Evolutionary conservation across 2,113 vertebrate species (phyloP).

Genomic region (Geothlypis trichas): DNA sequence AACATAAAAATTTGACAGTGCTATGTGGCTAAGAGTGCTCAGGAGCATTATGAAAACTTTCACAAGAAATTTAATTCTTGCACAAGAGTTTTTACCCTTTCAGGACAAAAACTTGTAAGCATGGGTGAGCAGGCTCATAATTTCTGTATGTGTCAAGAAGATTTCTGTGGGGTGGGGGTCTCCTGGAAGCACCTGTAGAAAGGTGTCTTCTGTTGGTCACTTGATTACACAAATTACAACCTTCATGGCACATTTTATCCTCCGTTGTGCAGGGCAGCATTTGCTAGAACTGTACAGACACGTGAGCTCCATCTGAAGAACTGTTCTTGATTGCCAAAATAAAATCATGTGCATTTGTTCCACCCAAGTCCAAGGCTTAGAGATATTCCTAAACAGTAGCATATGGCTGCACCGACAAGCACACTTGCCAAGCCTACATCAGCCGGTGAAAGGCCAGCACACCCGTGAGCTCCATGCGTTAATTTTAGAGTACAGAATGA

Average conservation of each 20-base stretch:
- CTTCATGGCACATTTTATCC: neutral
- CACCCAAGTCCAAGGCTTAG: constrained; percentile 24
- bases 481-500: neutral
- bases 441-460: neutral
- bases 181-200: neutral
- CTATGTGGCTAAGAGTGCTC: neutral
- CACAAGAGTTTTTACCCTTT: neutral
- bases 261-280: neutral
- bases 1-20: neutral
- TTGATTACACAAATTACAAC: neutral
- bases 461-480: neutral
- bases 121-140: neutral
- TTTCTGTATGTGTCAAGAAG: neutral
- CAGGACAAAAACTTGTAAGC: neutral
- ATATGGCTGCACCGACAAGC: constrained; percentile 20
- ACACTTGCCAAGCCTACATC: neutral
- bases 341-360: constrained; percentile 34
- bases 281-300: neutral
- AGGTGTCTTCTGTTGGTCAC: neutral
- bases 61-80: neutral
- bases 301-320: constrained; percentile 52
- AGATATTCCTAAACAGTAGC: constrained; percentile 9
- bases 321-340: constrained; percentile 46
- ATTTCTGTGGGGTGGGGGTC: neutral
- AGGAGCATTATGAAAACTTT: neutral